Evolutionary conservation across 2,797 vertebrate species (phyloP).

Genomic region (Diplodus sargus): DNA sequence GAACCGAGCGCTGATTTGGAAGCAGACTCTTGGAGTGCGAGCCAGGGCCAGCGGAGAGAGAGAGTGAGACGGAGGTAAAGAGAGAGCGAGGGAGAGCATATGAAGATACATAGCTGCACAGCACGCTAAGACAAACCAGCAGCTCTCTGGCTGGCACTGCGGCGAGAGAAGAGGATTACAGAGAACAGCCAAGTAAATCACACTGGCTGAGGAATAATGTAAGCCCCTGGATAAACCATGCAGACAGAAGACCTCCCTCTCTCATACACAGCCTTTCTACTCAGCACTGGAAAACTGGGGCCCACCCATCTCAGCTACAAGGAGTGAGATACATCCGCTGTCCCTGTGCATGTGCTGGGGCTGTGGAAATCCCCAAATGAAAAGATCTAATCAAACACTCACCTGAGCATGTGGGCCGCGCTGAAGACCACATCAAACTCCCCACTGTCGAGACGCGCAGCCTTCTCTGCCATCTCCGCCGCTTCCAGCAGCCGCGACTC

Average conservation of each 20-base stretch:
- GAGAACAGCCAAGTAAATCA: conserved; percentile 76
- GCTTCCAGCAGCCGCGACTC: conserved; percentile 95
- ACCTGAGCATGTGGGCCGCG: conserved; percentile 99
- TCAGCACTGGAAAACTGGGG: conserved; percentile 54
- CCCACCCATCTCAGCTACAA: conserved; percentile 53
- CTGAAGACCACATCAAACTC: conserved; percentile 99
- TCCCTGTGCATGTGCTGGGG: background rate
- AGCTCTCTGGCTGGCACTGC: conserved; percentile 67
- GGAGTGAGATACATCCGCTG: conserved; percentile 22
- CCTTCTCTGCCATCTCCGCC: conserved; percentile 97
- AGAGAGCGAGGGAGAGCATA: conserved; percentile 43
- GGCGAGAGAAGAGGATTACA: conserved; percentile 70
- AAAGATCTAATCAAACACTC: conserved; percentile 54
- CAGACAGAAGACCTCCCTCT: conserved; percentile 74
- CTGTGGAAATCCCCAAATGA: conserved; percentile 16
- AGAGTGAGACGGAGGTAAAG: conserved; percentile 32
- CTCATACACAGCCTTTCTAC: conserved; percentile 44
- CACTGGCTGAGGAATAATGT: conserved; percentile 65
- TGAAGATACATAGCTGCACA: conserved; percentile 49
- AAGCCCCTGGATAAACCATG: conserved; percentile 77
- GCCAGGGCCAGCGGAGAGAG: conserved; percentile 25
- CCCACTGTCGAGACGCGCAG: conserved; percentile 91
- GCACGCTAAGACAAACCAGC: conserved; percentile 59
- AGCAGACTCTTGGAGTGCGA: conserved; percentile 28
- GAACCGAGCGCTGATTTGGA: conserved; percentile 60